Percentiles rank a stretch among this genome's conserved stretches.
Evolutionary conservation across 1,140 invertebrate genomes (phyloP).

Genomic region (Drosophila willistoni): DNA sequence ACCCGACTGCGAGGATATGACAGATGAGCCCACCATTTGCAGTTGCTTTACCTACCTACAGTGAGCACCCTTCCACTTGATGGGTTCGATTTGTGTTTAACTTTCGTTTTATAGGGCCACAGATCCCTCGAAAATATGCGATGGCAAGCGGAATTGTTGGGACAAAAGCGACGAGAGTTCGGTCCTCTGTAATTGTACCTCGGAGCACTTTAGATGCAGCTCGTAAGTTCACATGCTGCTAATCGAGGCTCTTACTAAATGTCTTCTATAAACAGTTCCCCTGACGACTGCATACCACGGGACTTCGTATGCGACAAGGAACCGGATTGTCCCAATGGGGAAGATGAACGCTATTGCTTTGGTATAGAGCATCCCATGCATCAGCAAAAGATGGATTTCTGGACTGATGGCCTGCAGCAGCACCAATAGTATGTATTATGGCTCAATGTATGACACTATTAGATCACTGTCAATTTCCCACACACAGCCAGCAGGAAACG

Average conservation of each 20-base stretch:
- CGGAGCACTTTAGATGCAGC: constrained; percentile 84
- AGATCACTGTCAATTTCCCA: constrained; percentile 1
- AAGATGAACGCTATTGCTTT: constrained; percentile 87
- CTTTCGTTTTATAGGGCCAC: constrained; percentile 83
- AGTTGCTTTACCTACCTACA: constrained; percentile 88
- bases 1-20: constrained; percentile 88
- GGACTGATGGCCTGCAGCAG: constrained; percentile 34
- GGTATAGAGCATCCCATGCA: constrained; percentile 77
- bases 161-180: constrained; percentile 91
- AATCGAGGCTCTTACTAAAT: too few species aligned
- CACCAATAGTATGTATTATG: constrained; percentile 18
- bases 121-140: constrained; percentile 88
- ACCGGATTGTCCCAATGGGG: constrained; percentile 87
- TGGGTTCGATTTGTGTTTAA: not conserved
- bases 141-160: constrained; percentile 90
- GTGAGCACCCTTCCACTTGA: constrained; percentile 34
- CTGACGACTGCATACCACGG: constrained; percentile 86
- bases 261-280: constrained; percentile 39
- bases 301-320: constrained; percentile 90
- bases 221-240: constrained; percentile 72
- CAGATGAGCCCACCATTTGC: constrained; percentile 88
- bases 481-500: constrained; percentile 33
- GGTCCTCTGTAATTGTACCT: constrained; percentile 86
- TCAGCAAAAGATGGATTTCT: constrained; percentile 53
- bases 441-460: too few species aligned